Percentiles rank a stretch among this genome's conserved stretches.
phyloP scores from a whole-genome alignment of 2,113 vertebrate genomes.

The Dromiciops gliroides region DNA sequence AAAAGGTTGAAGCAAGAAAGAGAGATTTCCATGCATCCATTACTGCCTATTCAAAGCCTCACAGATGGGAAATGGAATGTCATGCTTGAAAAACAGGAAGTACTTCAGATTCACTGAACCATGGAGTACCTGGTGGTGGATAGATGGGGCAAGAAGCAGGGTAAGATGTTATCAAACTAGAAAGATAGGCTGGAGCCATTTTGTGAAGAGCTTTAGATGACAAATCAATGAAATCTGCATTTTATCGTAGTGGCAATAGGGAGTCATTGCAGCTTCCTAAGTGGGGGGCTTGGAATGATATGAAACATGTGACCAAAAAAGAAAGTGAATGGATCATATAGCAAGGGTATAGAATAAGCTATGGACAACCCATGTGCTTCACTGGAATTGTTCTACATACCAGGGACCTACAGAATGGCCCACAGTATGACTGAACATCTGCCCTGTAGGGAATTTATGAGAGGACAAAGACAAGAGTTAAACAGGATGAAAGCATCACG shows the following conservation, averaged over 20 bases:
- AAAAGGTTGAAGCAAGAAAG: background rate
- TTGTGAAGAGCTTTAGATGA: background rate
- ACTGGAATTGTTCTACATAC: background rate
- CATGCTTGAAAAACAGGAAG: background rate
- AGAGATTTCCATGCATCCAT: background rate
- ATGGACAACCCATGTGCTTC: background rate
- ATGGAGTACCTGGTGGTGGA: background rate
- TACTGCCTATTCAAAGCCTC: background rate
- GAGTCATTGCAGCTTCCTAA: background rate
- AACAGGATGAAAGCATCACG: background rate
- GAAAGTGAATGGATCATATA: background rate
- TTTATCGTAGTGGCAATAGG: background rate
- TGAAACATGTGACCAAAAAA: background rate
- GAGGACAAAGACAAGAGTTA: background rate
- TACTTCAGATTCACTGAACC: background rate
- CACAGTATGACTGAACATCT: background rate
- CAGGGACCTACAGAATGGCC: background rate
- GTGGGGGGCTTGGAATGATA: background rate
- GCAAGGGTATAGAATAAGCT: background rate
- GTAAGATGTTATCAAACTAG: background rate
- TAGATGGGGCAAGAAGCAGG: background rate
- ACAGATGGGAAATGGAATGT: background rate
- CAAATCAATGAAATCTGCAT: background rate
- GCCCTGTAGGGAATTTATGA: background rate
- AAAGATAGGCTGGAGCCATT: background rate